These are phyloP conservation scores for Crambe crambe DNA, from an alignment of 37 sponge, comb jelly and placozoan species.

Conservation along the genomic window DNA sequence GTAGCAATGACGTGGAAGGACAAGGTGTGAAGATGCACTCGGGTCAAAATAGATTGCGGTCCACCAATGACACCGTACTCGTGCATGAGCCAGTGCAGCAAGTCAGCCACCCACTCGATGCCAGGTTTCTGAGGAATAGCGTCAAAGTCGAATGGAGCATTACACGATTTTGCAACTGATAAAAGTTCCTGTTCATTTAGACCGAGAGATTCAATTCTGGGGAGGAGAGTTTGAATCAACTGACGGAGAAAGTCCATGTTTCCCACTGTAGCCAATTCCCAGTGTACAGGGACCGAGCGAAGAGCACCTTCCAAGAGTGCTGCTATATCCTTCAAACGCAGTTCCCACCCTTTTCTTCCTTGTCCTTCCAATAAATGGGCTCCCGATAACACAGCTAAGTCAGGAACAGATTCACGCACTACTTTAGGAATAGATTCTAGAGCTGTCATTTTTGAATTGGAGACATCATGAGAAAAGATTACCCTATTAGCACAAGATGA, in stretches of 20 bases:
- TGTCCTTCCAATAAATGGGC: constrained; percentile 80
- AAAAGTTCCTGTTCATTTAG: constrained; percentile 92
- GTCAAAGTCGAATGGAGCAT: constrained; percentile 53
- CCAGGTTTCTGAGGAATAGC: constrained; percentile 41
- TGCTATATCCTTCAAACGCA: constrained; percentile 34
- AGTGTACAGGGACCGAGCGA: constrained; percentile 55
- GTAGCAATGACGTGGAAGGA: constrained; percentile 72
- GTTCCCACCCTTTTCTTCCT: constrained; percentile 17
- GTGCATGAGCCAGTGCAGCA: constrained; percentile 78
- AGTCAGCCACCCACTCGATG: constrained; percentile 51
- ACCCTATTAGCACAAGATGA: constrained; percentile 88
- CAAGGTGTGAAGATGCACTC: constrained; percentile 89
- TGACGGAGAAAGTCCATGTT: constrained; percentile 48
- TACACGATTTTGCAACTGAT: constrained; percentile 36
- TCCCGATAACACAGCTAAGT: constrained; percentile 81
- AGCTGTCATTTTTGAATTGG: constrained; percentile 75
- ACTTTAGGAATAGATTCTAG: constrained; percentile 46
- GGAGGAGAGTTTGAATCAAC: constrained; percentile 43
- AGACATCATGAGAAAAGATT: constrained; percentile 88
- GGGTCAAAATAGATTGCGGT: constrained; percentile 37
- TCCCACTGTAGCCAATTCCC: constrained; percentile 89
- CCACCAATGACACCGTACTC: constrained; percentile 4
- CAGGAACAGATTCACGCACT: constrained; percentile 34
- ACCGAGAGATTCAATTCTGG: constrained; percentile 80
- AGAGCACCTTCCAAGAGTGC: constrained; percentile 32